phyloP scores from a whole-genome alignment of 2,113 vertebrate genomes.

The Motacilla tschutschensis region DNA sequence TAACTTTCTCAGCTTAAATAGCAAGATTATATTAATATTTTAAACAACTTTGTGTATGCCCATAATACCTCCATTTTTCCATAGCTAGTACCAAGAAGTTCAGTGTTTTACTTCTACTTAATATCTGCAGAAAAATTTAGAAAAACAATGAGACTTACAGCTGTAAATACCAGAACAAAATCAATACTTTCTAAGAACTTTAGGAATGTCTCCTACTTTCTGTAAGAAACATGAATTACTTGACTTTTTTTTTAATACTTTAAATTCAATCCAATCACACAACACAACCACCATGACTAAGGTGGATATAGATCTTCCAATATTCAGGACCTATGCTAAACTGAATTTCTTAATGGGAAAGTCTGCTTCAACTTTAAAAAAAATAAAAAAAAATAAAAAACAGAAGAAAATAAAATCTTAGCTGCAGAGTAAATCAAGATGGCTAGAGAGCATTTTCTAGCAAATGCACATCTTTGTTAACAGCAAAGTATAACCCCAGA shows the following conservation, averaged over 20 bases:
- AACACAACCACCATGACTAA: not conserved
- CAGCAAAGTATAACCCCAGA: not conserved
- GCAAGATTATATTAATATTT: not conserved
- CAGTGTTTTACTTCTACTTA: not conserved
- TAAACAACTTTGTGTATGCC: not conserved
- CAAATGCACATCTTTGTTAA: not conserved
- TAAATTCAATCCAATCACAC: not conserved
- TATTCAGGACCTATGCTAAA: not conserved
- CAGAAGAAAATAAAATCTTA: not conserved
- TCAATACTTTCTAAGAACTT: not conserved
- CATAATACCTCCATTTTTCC: not conserved
- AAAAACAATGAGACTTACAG: not conserved
- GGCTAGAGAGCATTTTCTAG: not conserved
- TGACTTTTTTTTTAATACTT: not conserved
- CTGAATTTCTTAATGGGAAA: not conserved
- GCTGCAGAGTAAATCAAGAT: not conserved
- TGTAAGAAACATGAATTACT: not conserved
- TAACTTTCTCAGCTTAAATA: not conserved
- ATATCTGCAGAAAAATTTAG: not conserved
- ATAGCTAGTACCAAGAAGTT: not conserved
- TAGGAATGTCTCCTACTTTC: not conserved
- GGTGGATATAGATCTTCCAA: not conserved
- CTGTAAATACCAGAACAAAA: not conserved
- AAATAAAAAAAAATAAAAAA: not conserved
- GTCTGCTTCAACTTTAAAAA: not conserved